Evolutionary conservation across 2,113 vertebrate genomes (phyloP).

Genomic region (Megaptera novaeangliae): DNA sequence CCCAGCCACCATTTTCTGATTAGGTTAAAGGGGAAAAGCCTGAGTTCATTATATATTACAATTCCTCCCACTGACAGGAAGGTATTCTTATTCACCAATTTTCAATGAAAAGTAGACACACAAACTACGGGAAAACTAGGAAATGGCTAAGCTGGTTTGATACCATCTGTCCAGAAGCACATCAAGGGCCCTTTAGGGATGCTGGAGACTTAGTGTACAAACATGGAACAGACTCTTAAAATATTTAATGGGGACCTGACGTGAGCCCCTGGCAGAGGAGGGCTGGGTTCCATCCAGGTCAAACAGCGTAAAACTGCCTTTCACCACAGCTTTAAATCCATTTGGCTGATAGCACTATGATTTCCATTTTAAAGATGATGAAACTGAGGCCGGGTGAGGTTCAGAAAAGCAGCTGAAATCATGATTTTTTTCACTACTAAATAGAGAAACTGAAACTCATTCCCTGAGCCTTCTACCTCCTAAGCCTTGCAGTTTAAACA

Average conservation of each 20-base stretch:
- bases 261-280: background rate
- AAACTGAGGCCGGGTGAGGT: background rate
- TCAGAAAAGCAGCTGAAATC: background rate
- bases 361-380: background rate
- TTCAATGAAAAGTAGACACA: background rate
- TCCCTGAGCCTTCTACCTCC: background rate
- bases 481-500: background rate
- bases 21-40: background rate
- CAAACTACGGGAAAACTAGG: background rate
- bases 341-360: background rate
- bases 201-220: no score
- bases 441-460: background rate
- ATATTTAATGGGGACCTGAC: no score
- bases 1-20: background rate
- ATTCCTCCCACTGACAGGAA: background rate
- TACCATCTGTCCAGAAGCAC: rapidly evolving
- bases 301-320: background rate
- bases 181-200: rapidly evolving
- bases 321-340: background rate
- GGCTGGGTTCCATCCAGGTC: background rate
- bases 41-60: background rate
- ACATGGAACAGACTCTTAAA: no score
- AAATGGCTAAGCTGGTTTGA: rapidly evolving
- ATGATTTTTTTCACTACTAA: background rate
- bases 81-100: background rate